These are phyloP conservation scores for Scortum barcoo DNA, from an alignment of 2,113 vertebrate species.

Conservation along the genomic window DNA sequence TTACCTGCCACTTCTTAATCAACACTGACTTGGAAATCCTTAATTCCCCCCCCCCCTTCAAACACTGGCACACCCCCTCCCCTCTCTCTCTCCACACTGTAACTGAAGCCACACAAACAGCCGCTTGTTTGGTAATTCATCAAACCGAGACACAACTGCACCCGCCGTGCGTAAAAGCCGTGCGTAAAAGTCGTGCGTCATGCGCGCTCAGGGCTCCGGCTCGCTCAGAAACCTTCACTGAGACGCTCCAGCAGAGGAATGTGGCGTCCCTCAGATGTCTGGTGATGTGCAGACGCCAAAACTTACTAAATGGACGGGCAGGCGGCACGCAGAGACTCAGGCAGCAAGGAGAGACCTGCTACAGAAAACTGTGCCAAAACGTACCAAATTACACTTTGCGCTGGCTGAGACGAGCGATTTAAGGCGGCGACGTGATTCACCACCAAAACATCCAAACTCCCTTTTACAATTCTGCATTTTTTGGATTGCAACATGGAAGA, in stretches of 20 bases:
- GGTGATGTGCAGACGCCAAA: not conserved
- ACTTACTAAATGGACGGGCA: not conserved
- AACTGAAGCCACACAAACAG: constrained; percentile 41
- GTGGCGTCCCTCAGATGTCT: not conserved
- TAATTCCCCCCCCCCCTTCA: not conserved
- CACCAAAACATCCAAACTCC: constrained; percentile 15
- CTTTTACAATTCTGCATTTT: not conserved
- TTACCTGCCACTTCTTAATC: constrained; percentile 68
- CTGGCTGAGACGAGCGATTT: too few relatives aligned
- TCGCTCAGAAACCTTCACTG: constrained; percentile 1
- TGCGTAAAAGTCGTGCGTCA: constrained; percentile 52
- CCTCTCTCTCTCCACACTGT: not conserved
- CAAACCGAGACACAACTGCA: constrained; percentile 35
- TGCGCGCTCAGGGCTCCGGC: constrained; percentile 6
- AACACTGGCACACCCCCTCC: not conserved
- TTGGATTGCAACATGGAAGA: not conserved
- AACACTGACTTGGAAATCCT: constrained; percentile 21
- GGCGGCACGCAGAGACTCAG: constrained; percentile 1
- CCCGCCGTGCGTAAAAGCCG: constrained; percentile 49
- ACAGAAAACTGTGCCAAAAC: not conserved
- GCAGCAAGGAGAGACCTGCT: not conserved
- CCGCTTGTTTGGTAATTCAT: constrained; percentile 42
- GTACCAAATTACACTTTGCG: not conserved
- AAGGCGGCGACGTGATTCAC: not conserved
- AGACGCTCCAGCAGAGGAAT: not conserved